Conservation (phyloP, 2,888 invertebrate species). For the Magallana nippona region DNA sequence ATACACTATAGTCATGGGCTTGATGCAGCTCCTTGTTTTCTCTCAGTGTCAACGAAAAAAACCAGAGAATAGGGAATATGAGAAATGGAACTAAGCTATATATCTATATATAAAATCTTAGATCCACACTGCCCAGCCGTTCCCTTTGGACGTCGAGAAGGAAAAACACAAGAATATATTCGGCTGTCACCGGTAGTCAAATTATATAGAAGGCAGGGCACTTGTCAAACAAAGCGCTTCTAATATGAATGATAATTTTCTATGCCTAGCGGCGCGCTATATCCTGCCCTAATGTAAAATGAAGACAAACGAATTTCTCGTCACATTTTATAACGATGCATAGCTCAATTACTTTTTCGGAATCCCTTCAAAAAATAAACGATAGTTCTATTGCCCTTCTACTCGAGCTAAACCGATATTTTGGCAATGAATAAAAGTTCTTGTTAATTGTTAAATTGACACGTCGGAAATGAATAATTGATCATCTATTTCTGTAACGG, state of each 20-base stretch:
- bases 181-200: conserved; percentile 1
- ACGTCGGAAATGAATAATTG: conserved; percentile 26
- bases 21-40: neutral
- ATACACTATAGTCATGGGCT: neutral
- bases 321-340: conserved; percentile 25
- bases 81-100: neutral
- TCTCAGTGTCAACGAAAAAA: neutral
- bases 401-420: neutral
- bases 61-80: neutral
- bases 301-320: neutral
- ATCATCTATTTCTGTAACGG: neutral
- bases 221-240: conserved; percentile 7
- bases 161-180: conserved; percentile 1
- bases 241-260: neutral
- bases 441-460: conserved; percentile 4
- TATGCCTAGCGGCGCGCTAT: conserved; percentile 13
- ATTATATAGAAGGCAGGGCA: conserved; percentile 6
- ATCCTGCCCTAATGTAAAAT: conserved; percentile 17
- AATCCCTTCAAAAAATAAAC: neutral
- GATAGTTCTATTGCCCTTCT: neutral
- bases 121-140: conserved; percentile 8
- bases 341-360: neutral
- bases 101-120: conserved; percentile 28
- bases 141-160: conserved; percentile 15
- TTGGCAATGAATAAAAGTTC: neutral